These are phyloP conservation scores for Pandemis heparana DNA, from an alignment of 2,888 invertebrate species.

Conservation along the genomic window DNA sequence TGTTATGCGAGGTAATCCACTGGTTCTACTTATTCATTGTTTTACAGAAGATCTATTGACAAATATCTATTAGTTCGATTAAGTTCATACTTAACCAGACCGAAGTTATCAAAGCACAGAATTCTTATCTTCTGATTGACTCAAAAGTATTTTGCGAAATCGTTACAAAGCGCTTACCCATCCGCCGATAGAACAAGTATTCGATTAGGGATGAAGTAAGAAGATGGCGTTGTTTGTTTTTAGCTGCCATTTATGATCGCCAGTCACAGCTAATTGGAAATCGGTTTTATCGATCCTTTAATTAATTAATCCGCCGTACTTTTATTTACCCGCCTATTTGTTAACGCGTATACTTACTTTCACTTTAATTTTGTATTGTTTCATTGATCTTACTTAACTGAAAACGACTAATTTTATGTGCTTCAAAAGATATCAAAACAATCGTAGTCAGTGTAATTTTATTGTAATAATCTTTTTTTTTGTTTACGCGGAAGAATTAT, in stretches of 20 bases:
- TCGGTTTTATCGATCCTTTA: not conserved
- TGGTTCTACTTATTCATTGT: not conserved
- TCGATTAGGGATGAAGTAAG: not conserved
- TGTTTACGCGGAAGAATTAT: constrained; percentile 21
- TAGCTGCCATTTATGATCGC: not conserved
- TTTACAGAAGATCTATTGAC: not conserved
- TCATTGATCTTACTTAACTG: not conserved
- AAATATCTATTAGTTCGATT: not conserved
- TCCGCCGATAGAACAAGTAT: too few species aligned
- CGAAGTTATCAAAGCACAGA: not conserved
- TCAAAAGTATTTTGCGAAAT: not conserved
- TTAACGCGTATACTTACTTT: not conserved
- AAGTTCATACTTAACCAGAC: not conserved
- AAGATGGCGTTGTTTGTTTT: constrained; percentile 7
- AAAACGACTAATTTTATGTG: not conserved
- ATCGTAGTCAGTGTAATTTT: too few species aligned
- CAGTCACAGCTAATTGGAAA: not conserved
- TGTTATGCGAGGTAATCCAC: not conserved
- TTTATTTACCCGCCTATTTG: not conserved
- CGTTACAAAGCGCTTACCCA: not conserved
- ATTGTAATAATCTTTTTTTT: not conserved
- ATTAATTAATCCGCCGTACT: constrained; percentile 8
- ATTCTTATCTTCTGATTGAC: not conserved
- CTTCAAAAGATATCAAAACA: too few species aligned
- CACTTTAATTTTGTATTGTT: not conserved